phyloP scores from a whole-genome alignment of 2,113 vertebrate species.

The Tyrannus savana region DNA sequence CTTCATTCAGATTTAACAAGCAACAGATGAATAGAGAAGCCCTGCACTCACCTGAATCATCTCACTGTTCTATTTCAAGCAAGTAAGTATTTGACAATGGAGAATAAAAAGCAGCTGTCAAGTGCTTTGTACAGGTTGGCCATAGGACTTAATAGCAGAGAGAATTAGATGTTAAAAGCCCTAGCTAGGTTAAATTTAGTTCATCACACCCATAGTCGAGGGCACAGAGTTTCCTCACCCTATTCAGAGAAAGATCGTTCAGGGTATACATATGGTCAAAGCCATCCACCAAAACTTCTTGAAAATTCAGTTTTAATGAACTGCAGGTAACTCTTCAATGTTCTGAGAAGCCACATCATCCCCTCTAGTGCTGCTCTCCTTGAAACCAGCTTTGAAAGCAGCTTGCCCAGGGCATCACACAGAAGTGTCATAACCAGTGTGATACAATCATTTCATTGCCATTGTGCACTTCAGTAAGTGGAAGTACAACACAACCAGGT shows the following conservation, averaged over 20 bases:
- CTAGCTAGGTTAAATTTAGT: not conserved
- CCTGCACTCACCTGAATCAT: not conserved
- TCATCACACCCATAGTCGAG: not conserved
- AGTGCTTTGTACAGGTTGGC: not conserved
- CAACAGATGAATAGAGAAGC: slow-evolving; percentile 1
- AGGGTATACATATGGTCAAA: not conserved
- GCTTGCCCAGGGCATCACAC: not conserved
- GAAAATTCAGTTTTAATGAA: not conserved
- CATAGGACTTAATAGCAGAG: not conserved
- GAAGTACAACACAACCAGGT: not conserved
- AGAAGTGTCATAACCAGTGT: not conserved
- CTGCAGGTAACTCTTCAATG: not conserved
- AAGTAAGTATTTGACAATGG: not conserved
- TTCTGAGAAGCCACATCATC: not conserved
- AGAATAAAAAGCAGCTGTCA: slow-evolving; percentile 8
- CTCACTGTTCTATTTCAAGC: not conserved
- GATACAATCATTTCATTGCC: not conserved
- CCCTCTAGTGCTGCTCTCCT: not conserved
- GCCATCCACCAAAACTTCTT: not conserved
- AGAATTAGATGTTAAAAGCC: not conserved
- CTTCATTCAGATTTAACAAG: not conserved
- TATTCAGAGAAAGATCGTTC: not conserved
- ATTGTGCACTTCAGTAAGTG: not conserved
- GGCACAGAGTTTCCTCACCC: not conserved
- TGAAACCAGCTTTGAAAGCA: not conserved